Percentiles rank a stretch among this genome's conserved stretches.
Evolutionary conservation across 2,888 invertebrate genomes (phyloP).

Genomic region (Autographa pulchrina): DNA sequence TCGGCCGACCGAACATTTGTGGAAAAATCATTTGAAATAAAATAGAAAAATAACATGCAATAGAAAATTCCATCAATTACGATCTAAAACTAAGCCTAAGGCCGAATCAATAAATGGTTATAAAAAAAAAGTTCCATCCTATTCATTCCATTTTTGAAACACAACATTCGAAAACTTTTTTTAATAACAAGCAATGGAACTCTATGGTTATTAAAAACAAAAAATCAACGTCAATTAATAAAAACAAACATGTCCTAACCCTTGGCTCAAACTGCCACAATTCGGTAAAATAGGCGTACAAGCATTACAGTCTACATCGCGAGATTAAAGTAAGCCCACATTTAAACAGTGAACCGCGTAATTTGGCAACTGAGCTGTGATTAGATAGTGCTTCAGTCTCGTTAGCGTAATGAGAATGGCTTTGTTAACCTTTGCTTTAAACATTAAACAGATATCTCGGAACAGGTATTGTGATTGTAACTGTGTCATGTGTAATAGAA

Average conservation of each 20-base stretch:
- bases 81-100: background rate
- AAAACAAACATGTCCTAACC: constrained; percentile 26
- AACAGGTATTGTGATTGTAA: constrained; percentile 58
- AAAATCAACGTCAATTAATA: constrained; percentile 19
- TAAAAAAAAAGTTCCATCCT: background rate
- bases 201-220: constrained; percentile 15
- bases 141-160: background rate
- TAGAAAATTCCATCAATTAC: background rate
- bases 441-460: constrained; percentile 71
- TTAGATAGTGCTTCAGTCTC: constrained; percentile 87
- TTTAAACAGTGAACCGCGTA: constrained; percentile 85
- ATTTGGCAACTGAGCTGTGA: constrained; percentile 88
- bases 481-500: constrained; percentile 49
- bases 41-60: constrained; percentile 1
- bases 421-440: constrained; percentile 82
- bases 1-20: background rate
- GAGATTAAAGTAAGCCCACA: constrained; percentile 85
- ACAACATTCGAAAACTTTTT: background rate
- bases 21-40: background rate
- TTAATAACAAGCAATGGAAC: background rate
- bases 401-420: constrained; percentile 85
- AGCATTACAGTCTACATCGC: constrained; percentile 73
- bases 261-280: constrained; percentile 53
- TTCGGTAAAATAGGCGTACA: constrained; percentile 60
- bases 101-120: background rate